A percentile compares a stretch with the other conserved stretches of the same genome.
Conservation (phyloP, 1,140 invertebrate genomes). For the Drosophila nigrodunni region DNA sequence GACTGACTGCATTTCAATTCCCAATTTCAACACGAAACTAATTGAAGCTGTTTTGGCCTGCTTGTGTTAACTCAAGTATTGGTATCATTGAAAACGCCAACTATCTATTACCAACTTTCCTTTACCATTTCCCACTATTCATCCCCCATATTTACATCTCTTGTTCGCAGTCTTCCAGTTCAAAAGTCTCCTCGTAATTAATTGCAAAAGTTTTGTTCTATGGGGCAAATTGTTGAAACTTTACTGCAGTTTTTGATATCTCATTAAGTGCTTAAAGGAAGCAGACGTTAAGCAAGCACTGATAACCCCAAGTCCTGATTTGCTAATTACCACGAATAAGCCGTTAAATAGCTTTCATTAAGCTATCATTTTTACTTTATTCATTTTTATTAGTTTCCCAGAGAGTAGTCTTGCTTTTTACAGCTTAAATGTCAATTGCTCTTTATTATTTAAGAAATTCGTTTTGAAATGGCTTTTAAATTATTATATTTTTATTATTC, state of each 20-base stretch:
- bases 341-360: constrained; percentile 4
- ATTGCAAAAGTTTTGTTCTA: constrained; percentile 75
- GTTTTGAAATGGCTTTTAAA: neutral
- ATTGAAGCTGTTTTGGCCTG: constrained; percentile 40
- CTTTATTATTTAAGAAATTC: no score
- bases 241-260: constrained; percentile 41
- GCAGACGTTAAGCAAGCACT: constrained; percentile 38
- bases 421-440: no score
- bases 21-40: constrained; percentile 47
- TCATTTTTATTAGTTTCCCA: neutral
- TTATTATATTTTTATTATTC: neutral
- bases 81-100: constrained; percentile 5
- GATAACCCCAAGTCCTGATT: constrained; percentile 46
- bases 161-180: constrained; percentile 36
- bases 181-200: constrained; percentile 69
- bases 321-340: constrained; percentile 55
- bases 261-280: constrained; percentile 47
- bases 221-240: constrained; percentile 57
- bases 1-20: constrained; percentile 52
- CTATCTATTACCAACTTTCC: neutral
- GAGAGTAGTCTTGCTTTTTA: neutral
- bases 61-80: constrained; percentile 34
- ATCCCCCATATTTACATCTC: constrained; percentile 13
- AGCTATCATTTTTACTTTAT: constrained; percentile 4
- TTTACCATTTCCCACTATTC: constrained; percentile 12